Percentiles rank a stretch among this genome's conserved stretches.
Evolutionary conservation across 2,888 invertebrate genomes (phyloP).

Genomic region (Cephus runcator): DNA sequence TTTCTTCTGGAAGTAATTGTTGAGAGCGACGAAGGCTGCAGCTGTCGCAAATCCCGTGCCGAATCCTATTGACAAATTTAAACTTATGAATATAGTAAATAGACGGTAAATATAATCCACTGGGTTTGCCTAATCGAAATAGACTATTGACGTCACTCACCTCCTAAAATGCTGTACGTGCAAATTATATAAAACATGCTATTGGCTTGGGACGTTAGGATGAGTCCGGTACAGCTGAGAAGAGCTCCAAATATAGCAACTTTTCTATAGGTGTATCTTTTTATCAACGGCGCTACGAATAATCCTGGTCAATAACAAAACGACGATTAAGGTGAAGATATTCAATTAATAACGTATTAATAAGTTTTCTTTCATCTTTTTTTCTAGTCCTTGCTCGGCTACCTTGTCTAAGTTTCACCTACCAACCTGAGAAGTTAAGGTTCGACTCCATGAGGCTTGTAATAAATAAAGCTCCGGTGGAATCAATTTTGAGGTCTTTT

Average conservation of each 20-base stretch:
- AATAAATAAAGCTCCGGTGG: constrained; percentile 80
- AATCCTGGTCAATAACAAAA: constrained; percentile 61
- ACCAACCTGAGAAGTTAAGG: constrained; percentile 77
- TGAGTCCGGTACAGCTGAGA: constrained; percentile 75
- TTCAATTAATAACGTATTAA: background rate
- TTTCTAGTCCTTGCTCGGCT: background rate
- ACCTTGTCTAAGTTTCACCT: background rate
- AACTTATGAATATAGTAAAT: background rate
- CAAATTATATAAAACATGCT: constrained; percentile 78
- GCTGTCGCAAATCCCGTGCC: constrained; percentile 82
- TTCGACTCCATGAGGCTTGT: constrained; percentile 81
- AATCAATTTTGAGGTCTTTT: constrained; percentile 75
- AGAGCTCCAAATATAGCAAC: constrained; percentile 76
- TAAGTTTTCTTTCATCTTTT: background rate
- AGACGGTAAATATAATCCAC: background rate
- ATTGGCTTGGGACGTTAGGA: constrained; percentile 75
- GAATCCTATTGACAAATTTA: constrained; percentile 68
- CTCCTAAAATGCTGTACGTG: constrained; percentile 81
- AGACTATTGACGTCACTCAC: constrained; percentile 63
- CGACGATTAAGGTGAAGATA: background rate
- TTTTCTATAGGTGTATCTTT: constrained; percentile 79
- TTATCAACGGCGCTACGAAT: constrained; percentile 80
- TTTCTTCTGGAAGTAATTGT: constrained; percentile 80
- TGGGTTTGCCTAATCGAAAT: background rate
- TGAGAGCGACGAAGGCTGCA: constrained; percentile 82